phyloP scores from a whole-genome alignment of 2,797 vertebrate species.

The Mormyrops attenuatus region DNA sequence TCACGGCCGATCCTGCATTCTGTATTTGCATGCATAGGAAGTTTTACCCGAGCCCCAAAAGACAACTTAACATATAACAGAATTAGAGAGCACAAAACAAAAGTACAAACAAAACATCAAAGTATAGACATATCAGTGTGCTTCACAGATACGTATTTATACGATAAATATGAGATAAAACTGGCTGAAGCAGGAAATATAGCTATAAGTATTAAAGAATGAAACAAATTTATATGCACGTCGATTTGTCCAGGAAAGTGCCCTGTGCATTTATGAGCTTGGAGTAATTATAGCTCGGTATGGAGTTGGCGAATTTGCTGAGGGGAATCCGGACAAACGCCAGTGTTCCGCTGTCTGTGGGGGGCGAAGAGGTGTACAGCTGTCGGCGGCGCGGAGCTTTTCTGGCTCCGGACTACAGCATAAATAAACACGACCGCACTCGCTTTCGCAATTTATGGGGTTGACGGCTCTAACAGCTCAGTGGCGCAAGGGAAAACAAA shows the following conservation, averaged over 20 bases:
- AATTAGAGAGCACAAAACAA: background rate
- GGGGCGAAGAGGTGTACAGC: constrained; percentile 52
- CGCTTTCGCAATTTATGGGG: constrained; percentile 62
- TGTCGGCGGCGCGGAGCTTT: constrained; percentile 43
- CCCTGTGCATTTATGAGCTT: background rate
- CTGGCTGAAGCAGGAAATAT: no score
- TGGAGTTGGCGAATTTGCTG: background rate
- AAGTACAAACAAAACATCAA: background rate
- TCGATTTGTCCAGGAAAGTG: background rate
- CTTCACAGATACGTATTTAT: no score
- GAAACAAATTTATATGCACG: background rate
- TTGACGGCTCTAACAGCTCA: constrained; percentile 41
- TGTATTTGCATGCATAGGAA: background rate
- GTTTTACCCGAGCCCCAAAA: background rate
- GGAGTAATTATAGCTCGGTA: background rate
- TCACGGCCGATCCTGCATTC: constrained; percentile 51
- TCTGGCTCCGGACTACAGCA: constrained; percentile 39
- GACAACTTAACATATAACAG: background rate
- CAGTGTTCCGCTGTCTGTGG: constrained; percentile 42
- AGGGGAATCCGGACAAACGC: background rate
- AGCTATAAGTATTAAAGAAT: no score
- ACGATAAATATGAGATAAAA: no score
- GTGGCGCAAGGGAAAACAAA: constrained; percentile 48
- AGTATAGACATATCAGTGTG: background rate
- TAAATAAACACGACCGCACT: constrained; percentile 59